A percentile compares a stretch with the other conserved stretches of the same genome.
Conservation (phyloP, 2,797 vertebrate genomes). For the Microcaecilia unicolor region DNA sequence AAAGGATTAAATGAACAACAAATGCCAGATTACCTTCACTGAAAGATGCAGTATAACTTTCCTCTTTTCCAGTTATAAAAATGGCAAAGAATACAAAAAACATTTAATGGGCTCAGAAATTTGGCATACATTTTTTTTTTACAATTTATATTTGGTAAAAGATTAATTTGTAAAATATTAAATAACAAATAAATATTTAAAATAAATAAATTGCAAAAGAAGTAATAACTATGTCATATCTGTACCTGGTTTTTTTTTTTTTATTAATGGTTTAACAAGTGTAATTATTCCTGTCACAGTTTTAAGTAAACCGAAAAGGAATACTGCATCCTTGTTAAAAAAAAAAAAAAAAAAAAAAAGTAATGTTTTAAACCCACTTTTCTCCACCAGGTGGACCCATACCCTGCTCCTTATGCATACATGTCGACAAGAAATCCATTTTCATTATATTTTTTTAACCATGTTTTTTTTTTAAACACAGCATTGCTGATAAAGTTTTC, state of each 20-base stretch:
- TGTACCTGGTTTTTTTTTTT: background rate
- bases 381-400: background rate
- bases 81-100: slow-evolving; percentile 19
- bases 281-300: slow-evolving; percentile 23
- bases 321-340: slow-evolving; percentile 23
- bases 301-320: slow-evolving; percentile 27
- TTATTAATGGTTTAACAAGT: slow-evolving; percentile 16
- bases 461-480: too few species aligned
- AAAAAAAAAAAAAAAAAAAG: background rate
- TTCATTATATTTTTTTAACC: too few species aligned
- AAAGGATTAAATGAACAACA: slow-evolving; percentile 9
- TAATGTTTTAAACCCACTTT: background rate
- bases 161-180: slow-evolving; percentile 50
- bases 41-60: slow-evolving; percentile 34
- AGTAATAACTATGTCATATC: slow-evolving; percentile 8
- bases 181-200: slow-evolving; percentile 68
- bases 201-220: slow-evolving; percentile 56
- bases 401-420: background rate
- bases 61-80: slow-evolving; percentile 29
- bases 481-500: too few species aligned
- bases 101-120: slow-evolving; percentile 1
- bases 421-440: too few species aligned
- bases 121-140: slow-evolving; percentile 33
- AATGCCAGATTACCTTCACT: background rate
- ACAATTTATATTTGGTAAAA: slow-evolving; percentile 32